Percentiles rank a stretch among this genome's conserved stretches.
These are phyloP conservation scores for Chrysodeixis includens DNA, from an alignment of 2,888 invertebrate genomes.

Conservation along the genomic window DNA sequence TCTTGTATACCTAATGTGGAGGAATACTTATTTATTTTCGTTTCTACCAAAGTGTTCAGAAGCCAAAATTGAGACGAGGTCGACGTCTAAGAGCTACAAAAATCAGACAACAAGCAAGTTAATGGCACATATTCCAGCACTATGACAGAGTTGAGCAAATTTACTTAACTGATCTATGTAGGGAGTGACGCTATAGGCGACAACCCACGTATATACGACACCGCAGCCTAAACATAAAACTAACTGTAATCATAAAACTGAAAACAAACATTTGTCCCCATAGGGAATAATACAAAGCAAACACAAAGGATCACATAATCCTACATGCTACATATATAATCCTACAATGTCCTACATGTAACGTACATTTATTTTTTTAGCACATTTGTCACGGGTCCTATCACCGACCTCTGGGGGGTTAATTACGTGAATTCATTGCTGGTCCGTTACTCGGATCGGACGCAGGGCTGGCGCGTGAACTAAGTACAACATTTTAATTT, in stretches of 20 bases:
- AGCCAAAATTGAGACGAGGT: no score
- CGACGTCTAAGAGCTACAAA: no score
- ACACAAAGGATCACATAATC: constrained; percentile 1
- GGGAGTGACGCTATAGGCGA: no score
- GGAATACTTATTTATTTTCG: no score
- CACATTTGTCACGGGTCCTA: constrained; percentile 31
- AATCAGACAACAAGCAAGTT: no score
- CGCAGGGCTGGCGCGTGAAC: constrained; percentile 18
- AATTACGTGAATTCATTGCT: constrained; percentile 53
- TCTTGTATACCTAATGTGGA: no score
- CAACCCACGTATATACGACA: neutral
- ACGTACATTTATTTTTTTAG: constrained; percentile 44
- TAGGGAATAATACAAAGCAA: neutral
- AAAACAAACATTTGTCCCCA: neutral
- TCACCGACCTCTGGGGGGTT: constrained; percentile 33
- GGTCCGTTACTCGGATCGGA: constrained; percentile 17
- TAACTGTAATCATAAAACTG: neutral
- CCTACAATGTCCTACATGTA: constrained; percentile 11
- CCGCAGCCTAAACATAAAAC: neutral
- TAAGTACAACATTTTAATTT: neutral
- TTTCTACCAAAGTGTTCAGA: no score
- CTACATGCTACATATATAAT: neutral
- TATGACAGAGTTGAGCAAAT: no score
- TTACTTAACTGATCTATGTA: no score
- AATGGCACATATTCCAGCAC: no score